Evolutionary conservation across 2,888 invertebrate species (phyloP).

Genomic region (Chloroclysta siterata): DNA sequence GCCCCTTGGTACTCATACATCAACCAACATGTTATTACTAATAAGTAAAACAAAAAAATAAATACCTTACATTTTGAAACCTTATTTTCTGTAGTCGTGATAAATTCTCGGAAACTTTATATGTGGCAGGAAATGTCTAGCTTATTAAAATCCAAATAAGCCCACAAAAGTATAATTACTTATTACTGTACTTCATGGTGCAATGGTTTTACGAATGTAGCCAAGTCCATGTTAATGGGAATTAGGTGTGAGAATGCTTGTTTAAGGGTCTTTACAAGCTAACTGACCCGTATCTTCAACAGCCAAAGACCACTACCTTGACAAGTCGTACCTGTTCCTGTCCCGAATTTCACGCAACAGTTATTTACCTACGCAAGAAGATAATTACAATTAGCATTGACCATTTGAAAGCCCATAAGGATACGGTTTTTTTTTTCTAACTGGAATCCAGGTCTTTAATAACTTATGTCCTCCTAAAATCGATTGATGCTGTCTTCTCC

Average conservation of each 20-base stretch:
- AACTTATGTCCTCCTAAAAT: no score
- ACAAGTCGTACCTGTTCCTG: not conserved
- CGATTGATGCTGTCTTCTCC: no score
- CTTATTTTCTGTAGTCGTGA: not conserved
- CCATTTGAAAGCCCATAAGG: no score
- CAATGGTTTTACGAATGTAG: slow-evolving; percentile 48
- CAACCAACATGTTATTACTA: no score
- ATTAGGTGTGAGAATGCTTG: slow-evolving; percentile 30
- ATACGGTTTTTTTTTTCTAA: no score
- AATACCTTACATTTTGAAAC: no score
- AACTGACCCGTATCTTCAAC: not conserved
- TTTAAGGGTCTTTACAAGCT: slow-evolving; percentile 1
- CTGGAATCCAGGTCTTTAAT: no score
- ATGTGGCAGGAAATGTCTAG: slow-evolving; percentile 61
- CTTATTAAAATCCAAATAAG: slow-evolving; percentile 62
- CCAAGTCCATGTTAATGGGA: slow-evolving; percentile 28
- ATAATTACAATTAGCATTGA: no score
- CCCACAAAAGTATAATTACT: slow-evolving; percentile 59
- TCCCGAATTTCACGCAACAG: not conserved
- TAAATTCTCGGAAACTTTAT: slow-evolving; percentile 37
- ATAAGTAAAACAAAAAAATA: no score
- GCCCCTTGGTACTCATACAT: no score
- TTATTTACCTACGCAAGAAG: no score
- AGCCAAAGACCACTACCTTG: not conserved
- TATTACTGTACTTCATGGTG: slow-evolving; percentile 64